Conservation (phyloP, 2,797 vertebrate genomes). For the Babyrousa celebensis region DNA sequence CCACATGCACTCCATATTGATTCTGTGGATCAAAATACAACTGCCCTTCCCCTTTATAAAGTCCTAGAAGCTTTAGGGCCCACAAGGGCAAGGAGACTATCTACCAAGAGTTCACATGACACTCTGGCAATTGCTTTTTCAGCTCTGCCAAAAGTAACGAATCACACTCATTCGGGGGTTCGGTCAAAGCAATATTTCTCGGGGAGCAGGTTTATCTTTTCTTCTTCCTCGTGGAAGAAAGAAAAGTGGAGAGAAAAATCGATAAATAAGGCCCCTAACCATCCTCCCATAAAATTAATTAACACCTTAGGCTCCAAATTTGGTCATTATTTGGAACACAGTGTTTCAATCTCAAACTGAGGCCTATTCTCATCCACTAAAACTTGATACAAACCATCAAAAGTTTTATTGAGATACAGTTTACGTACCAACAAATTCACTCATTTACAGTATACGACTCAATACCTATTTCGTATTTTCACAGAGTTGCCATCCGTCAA, state of each 20-base stretch:
- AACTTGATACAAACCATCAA: background rate
- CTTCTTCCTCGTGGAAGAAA: background rate
- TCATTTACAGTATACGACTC: background rate
- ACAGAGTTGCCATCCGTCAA: background rate
- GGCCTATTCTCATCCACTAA: background rate
- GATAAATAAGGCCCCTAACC: background rate
- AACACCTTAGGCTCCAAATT: background rate
- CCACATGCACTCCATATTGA: background rate
- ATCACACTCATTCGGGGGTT: background rate
- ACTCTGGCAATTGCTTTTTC: slow-evolving; percentile 28
- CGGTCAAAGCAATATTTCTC: background rate
- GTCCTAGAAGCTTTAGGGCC: background rate
- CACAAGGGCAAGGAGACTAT: background rate
- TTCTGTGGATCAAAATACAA: background rate
- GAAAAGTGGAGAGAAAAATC: background rate
- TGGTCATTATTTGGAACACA: slow-evolving; percentile 28
- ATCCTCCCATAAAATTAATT: slow-evolving; percentile 17
- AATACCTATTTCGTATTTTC: background rate
- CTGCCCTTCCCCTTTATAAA: background rate
- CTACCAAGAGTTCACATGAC: background rate
- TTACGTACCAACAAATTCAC: background rate
- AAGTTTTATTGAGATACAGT: background rate
- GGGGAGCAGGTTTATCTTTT: background rate
- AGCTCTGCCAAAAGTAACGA: background rate
- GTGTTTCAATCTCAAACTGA: background rate